Percentiles rank a stretch among this genome's conserved stretches.
Conservation (phyloP, 2,797 vertebrate genomes). For the Danionella dracula region DNA sequence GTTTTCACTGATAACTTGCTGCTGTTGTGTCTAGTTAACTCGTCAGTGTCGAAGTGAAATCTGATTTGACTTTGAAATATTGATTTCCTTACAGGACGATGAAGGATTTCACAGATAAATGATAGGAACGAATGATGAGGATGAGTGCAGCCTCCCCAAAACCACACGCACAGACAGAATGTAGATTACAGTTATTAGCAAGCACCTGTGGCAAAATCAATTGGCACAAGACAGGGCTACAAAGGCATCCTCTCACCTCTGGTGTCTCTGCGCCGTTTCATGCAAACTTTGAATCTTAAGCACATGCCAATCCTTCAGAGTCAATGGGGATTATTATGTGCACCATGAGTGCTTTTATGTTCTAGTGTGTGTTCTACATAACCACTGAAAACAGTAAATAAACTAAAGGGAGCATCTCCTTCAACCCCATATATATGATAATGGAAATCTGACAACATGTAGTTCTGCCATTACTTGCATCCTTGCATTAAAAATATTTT, state of each 20-base stretch:
- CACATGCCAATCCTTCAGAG: no score
- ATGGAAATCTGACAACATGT: no score
- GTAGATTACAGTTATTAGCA: slow-evolving; percentile 40
- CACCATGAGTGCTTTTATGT: no score
- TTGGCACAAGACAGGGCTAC: slow-evolving; percentile 10
- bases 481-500: no score
- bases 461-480: no score
- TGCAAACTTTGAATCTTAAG: background rate
- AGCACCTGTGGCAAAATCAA: slow-evolving; percentile 45
- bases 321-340: no score
- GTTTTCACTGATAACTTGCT: slow-evolving; percentile 15
- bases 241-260: slow-evolving; percentile 15
- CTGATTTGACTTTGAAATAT: slow-evolving; percentile 51
- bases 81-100: slow-evolving; percentile 57
- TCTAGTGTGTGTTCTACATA: no score
- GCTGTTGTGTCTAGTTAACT: slow-evolving; percentile 39
- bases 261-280: background rate
- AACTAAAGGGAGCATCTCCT: no score
- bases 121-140: slow-evolving; percentile 27
- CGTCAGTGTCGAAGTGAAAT: slow-evolving; percentile 50
- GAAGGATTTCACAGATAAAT: slow-evolving; percentile 39
- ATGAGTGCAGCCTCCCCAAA: slow-evolving; percentile 7
- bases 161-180: background rate
- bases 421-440: no score
- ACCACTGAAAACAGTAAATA: no score